Evolutionary conservation across 1,140 invertebrate species (phyloP).

Genomic region (Drosophila nebulosa): DNA sequence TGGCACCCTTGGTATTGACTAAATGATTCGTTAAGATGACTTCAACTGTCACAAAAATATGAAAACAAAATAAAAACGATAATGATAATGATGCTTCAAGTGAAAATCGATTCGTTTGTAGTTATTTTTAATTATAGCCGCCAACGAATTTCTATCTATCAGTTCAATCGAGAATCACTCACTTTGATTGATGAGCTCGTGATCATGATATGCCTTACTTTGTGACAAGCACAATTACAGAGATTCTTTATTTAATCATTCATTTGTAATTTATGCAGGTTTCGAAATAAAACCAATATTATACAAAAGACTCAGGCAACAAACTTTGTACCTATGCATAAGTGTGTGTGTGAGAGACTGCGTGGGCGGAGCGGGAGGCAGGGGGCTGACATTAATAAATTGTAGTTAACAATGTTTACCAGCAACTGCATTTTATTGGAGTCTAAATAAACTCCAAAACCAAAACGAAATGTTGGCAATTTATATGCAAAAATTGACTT

Average conservation of each 20-base stretch:
- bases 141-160: conserved; percentile 17
- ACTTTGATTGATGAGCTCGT: conserved; percentile 14
- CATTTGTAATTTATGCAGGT: conserved; percentile 30
- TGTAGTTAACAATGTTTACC: conserved; percentile 1
- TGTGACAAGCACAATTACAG: conserved; percentile 34
- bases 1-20: conserved; percentile 49
- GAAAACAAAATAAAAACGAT: neutral
- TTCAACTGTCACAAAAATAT: conserved; percentile 27
- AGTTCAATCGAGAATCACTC: neutral
- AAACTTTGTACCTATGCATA: conserved; percentile 44
- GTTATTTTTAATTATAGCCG: conserved; percentile 17
- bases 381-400: neutral
- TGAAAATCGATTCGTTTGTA: conserved; percentile 23
- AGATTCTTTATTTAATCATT: conserved; percentile 6
- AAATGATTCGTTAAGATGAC: conserved; percentile 49
- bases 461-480: neutral
- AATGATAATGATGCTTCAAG: conserved; percentile 1
- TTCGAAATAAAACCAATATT: conserved; percentile 4
- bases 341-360: conserved; percentile 14
- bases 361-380: neutral
- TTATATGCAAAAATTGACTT: neutral
- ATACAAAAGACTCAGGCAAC: conserved; percentile 60
- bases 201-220: conserved; percentile 2
- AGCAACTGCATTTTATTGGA: conserved; percentile 37
- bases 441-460: conserved; percentile 1